A percentile compares a stretch with the other conserved stretches of the same genome.
Conservation (phyloP, 1,140 invertebrate species). For the Cydia pomonella region DNA sequence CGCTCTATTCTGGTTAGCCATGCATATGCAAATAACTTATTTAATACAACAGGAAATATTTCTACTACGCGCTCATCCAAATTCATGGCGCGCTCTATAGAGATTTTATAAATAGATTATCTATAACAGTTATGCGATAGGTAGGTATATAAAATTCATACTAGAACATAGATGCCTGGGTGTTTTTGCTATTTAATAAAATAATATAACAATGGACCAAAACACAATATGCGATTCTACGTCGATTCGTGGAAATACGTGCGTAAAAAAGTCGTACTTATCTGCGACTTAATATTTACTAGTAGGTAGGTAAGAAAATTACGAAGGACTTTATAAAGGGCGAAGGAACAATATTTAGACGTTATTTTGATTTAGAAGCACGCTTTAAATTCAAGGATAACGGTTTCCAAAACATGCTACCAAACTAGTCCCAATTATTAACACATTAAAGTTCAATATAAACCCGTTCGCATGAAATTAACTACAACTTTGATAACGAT, state of each 20-base stretch:
- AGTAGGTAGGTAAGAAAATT: too few relatives aligned
- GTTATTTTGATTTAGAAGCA: too few relatives aligned
- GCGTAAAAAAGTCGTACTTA: too few relatives aligned
- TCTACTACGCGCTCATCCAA: constrained; percentile 12
- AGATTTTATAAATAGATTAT: constrained; percentile 11
- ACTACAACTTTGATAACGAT: not conserved
- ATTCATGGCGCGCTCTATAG: not conserved
- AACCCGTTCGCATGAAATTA: not conserved
- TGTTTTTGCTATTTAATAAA: too few relatives aligned
- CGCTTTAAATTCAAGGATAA: not conserved
- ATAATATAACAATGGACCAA: too few relatives aligned
- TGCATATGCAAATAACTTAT: constrained; percentile 14
- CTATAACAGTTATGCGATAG: not conserved
- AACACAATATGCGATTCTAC: too few relatives aligned
- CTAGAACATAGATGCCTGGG: too few relatives aligned
- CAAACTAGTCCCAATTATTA: not conserved
- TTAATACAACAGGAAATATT: constrained; percentile 10
- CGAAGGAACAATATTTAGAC: too few relatives aligned
- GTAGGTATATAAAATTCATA: too few relatives aligned
- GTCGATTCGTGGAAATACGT: too few relatives aligned
- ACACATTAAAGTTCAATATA: not conserved
- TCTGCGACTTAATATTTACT: too few relatives aligned
- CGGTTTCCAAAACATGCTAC: not conserved
- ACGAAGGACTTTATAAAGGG: too few relatives aligned
- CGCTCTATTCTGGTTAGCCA: constrained; percentile 4